Evolutionary conservation across 30 jellyfish, hydroid and myxozoan species (phyloP), one percentile per base, ranked within the genome.

Genomic region (Pelagia noctiluca): DNA sequence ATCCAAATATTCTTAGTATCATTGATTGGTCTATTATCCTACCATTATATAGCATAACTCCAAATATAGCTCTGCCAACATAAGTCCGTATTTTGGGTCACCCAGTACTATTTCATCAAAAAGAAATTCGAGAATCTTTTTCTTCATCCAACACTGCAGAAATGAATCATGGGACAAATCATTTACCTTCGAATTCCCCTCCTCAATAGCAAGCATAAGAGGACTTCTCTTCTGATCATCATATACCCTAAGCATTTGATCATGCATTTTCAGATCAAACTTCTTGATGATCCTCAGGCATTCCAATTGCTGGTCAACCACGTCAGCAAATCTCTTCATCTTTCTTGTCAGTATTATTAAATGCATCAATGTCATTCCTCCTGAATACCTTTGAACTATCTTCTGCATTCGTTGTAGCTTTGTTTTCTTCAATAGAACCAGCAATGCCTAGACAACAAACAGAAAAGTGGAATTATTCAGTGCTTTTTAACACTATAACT

Each of bases 351-450:
- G 24, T 67, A 81, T 2, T 1, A 81, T 36, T 78, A 81, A 66
- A 67, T 81, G 91, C 38, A 81, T 63, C 62, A 81, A 54, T 22
- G 91, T 38, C 91, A 81, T 81, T 62, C 84, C 78, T 31, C 35
- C 53, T 5, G 68, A 38, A 35, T 66, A 34, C 42, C 35, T 69
- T 32, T 67, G 84, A 23, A 67, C 11, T 18, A 67, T 7, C 3
- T 74, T 61, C 62, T 47, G 76, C 91, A 81, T 81, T 1, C 21
- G 3, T 11, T 80, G 2, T 36, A 81, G 84, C 48, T 81, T 35
- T 0, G 91, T 81, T 23, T 34, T 18, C 38, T 53, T 35, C 35
- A 81, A 64, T 3, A 81, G 76, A 23, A 81, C 42, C 33, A 31
- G 60, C 66, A 81, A 50, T 13, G 68, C 76, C 91, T 81, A 35